Conservation (phyloP, 2,113 vertebrate genomes). For the Acanthochromis polyacanthus region DNA sequence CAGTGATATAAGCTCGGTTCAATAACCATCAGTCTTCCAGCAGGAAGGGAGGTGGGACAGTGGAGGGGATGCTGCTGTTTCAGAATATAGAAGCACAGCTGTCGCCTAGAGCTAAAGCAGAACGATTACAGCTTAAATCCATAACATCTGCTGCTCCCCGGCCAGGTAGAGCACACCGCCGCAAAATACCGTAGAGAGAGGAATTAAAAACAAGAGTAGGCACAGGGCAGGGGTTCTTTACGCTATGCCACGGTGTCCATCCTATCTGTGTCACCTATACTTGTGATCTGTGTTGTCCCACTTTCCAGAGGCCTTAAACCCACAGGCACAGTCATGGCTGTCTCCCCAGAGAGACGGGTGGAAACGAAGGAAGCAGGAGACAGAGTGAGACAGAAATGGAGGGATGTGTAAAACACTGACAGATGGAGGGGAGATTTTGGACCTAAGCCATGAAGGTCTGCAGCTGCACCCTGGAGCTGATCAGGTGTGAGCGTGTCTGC, state of each 20-base stretch:
- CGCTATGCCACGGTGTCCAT: slow-evolving; percentile 26
- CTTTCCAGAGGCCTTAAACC: slow-evolving; percentile 45
- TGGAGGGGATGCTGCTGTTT: slow-evolving; percentile 59
- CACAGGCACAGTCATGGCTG: slow-evolving; percentile 11
- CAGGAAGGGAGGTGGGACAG: slow-evolving; percentile 21
- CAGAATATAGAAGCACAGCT: slow-evolving; percentile 75
- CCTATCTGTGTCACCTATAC: slow-evolving; percentile 50
- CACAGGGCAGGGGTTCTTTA: slow-evolving; percentile 36
- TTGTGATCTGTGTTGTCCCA: slow-evolving; percentile 39
- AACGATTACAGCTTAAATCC: slow-evolving; percentile 74
- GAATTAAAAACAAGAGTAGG: slow-evolving; percentile 55
- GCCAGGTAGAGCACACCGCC: slow-evolving; percentile 27
- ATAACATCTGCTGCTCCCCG: slow-evolving; percentile 73
- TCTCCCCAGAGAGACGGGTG: slow-evolving; percentile 34
- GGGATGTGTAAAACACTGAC: slow-evolving; percentile 48
- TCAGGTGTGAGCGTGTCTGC: slow-evolving; percentile 16
- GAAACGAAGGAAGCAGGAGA: slow-evolving; percentile 35
- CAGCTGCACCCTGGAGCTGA: slow-evolving; percentile 24
- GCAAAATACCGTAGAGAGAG: slow-evolving; percentile 38
- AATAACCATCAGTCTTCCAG: slow-evolving; percentile 52
- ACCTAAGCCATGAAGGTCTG: slow-evolving; percentile 23
- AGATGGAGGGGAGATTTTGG: slow-evolving; percentile 56
- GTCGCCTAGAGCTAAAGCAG: slow-evolving; percentile 67
- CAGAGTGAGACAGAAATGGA: neutral
- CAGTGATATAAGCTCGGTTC: slow-evolving; percentile 47